phyloP scores from a whole-genome alignment of 2,797 vertebrate genomes.

The Thalassophryne amazonica region DNA sequence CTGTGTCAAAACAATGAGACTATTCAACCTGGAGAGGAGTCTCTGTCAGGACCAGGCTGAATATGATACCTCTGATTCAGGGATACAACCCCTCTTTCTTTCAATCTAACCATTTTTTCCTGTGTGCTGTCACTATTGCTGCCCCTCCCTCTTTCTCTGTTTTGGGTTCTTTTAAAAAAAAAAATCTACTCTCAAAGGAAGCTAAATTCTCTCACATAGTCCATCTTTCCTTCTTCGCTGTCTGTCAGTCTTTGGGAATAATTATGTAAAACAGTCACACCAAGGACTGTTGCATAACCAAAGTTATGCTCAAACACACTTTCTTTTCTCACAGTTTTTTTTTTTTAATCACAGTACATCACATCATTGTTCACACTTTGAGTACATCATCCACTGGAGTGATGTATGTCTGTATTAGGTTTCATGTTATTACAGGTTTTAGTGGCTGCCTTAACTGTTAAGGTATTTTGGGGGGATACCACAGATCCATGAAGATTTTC shows the following conservation, averaged over 20 bases:
- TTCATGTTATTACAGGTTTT: constrained; percentile 9
- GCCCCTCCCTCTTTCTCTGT: constrained; percentile 11
- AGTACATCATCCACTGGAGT: constrained; percentile 10
- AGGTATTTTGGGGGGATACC: background rate
- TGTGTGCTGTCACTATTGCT: constrained; percentile 13
- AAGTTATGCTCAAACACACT: background rate
- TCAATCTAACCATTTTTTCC: constrained; percentile 42
- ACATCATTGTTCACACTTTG: constrained; percentile 4
- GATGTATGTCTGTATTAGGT: background rate
- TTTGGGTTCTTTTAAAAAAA: too few species aligned
- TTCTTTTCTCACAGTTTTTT: background rate
- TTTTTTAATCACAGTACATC: constrained; percentile 11
- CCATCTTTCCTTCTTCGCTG: background rate
- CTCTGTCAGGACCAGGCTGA: constrained; percentile 70
- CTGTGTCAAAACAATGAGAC: constrained; percentile 79
- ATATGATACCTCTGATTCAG: constrained; percentile 77
- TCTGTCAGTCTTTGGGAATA: constrained; percentile 3
- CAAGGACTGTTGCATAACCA: too few species aligned
- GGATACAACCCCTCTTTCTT: constrained; percentile 56
- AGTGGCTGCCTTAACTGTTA: constrained; percentile 14
- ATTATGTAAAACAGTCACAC: background rate
- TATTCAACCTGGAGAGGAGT: constrained; percentile 71
- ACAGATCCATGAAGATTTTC: too few species aligned
- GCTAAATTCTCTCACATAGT: too few species aligned
- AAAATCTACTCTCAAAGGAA: too few species aligned